Conservation (phyloP, 2,888 invertebrate genomes). For the Thecocarcelia acutangulata region DNA sequence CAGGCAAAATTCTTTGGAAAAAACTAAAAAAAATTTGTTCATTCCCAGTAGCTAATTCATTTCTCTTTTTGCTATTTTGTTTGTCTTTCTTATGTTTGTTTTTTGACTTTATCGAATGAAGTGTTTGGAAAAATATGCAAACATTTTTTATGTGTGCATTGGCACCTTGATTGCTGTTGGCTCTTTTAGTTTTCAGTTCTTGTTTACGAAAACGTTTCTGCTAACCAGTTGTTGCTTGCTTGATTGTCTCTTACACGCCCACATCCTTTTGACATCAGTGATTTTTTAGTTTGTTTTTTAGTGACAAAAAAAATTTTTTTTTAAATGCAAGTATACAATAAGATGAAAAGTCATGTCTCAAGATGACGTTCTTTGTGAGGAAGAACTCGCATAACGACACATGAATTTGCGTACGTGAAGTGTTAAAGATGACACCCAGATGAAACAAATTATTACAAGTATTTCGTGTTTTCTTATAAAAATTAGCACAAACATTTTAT, state of each 20-base stretch:
- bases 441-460: conserved; percentile 2
- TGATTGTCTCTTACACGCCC: conserved; percentile 51
- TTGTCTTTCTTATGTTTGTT: neutral
- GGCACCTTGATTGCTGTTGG: conserved; percentile 21
- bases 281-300: conserved; percentile 18
- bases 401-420: conserved; percentile 19
- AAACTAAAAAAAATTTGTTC: conserved; percentile 3
- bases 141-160: conserved; percentile 12
- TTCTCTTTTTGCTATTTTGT: neutral
- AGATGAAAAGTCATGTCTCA: conserved; percentile 41
- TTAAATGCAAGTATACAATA: conserved; percentile 49
- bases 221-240: conserved; percentile 30
- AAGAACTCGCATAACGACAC: conserved; percentile 6
- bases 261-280: conserved; percentile 56
- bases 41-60: conserved; percentile 24
- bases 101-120: neutral
- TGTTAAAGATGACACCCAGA: conserved; percentile 22
- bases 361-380: neutral
- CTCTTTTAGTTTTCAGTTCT: neutral
- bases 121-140: neutral
- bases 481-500: too few species aligned
- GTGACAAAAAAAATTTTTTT: conserved; percentile 37
- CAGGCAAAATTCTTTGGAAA: conserved; percentile 22
- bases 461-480: neutral
- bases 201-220: neutral